Evolutionary conservation across 2,113 vertebrate genomes (phyloP).

Genomic region (Platichthys flesus): DNA sequence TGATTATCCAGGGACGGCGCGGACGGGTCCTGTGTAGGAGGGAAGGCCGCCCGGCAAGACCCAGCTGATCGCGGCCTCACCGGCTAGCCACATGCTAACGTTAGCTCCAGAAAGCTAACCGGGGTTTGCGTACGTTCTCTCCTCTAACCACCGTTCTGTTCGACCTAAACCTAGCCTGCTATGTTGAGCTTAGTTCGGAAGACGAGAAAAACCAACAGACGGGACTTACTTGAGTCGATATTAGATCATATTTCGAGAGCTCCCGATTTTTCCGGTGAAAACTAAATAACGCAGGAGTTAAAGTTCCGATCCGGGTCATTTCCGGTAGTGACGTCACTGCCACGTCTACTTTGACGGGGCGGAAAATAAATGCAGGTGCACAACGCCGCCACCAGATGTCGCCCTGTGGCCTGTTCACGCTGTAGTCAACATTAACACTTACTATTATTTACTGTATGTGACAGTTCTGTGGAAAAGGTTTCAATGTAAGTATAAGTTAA

Average conservation of each 20-base stretch:
- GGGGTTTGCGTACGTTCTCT: slow-evolving; percentile 4
- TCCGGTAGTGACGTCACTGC: slow-evolving; percentile 83
- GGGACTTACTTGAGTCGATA: slow-evolving; percentile 46
- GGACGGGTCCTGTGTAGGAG: background rate
- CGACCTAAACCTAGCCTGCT: background rate
- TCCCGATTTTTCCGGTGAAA: slow-evolving; percentile 44
- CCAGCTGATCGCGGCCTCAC: slow-evolving; percentile 75
- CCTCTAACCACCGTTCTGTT: background rate
- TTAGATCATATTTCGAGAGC: slow-evolving; percentile 49
- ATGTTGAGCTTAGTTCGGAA: background rate
- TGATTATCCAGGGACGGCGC: background rate
- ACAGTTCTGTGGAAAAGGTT: too few relatives aligned
- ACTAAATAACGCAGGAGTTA: slow-evolving; percentile 65
- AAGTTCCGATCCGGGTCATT: slow-evolving; percentile 80
- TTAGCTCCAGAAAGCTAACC: slow-evolving; percentile 59
- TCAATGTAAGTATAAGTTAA: too few relatives aligned
- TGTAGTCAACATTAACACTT: background rate
- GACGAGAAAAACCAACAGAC: background rate
- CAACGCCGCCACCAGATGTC: slow-evolving; percentile 40
- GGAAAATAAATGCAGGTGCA: background rate
- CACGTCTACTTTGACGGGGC: slow-evolving; percentile 75
- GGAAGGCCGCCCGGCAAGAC: slow-evolving; percentile 54
- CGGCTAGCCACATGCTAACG: slow-evolving; percentile 62
- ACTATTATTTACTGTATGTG: too few relatives aligned
- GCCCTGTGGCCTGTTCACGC: background rate